Evolutionary conservation across 1,140 invertebrate species (phyloP), one percentile per base, ranked within the genome.

Genomic region (Battus philenor): DNA sequence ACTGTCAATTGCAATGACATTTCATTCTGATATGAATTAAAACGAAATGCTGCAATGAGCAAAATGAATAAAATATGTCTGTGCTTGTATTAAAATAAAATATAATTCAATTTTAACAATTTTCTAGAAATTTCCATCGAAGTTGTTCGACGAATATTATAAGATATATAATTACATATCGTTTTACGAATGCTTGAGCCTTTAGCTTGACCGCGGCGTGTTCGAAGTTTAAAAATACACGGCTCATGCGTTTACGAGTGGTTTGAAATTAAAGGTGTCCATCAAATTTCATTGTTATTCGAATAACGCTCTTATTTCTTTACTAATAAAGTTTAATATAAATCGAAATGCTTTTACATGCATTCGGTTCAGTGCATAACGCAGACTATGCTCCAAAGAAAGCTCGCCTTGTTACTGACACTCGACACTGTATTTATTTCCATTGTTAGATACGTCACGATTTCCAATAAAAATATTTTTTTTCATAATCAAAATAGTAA

Each of bases 371-470:
- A 41, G 39, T 26, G 51, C 27, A 66, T 61, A 78, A 66, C 50
- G 66, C 59, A 44, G 50, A 58, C 68, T 71, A 56, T 70, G 43
- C 47, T 64, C 38, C 26, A 65, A 77, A 75, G 75, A 79, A 76
- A 72, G 75, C 70, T 49, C 32, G 55, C 59, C 60, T 73, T 79
- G 76, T 80, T 70, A 60, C 56, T 71, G 76, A 80, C 54, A 80
- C 76, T 80, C 73, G 73, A 80, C 60, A 80, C 71, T 50, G 44
- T 20, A 58, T 31, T 33, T 13, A 54, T 64, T 47, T 72, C 54
- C 73, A 69, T 74, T 77, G 54, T 69, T 32, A 4, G 4, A 34
- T 16, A 48, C 59, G 55, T 30, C 24, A 54, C 59, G 58, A n/a
- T n/a, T n/a, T n/a, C n/a, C n/a, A n/a, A n/a, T n/a, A n/a, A n/a